Evolutionary conservation across 1,140 invertebrate species (phyloP).

Genomic region (Antheraea mylitta): DNA sequence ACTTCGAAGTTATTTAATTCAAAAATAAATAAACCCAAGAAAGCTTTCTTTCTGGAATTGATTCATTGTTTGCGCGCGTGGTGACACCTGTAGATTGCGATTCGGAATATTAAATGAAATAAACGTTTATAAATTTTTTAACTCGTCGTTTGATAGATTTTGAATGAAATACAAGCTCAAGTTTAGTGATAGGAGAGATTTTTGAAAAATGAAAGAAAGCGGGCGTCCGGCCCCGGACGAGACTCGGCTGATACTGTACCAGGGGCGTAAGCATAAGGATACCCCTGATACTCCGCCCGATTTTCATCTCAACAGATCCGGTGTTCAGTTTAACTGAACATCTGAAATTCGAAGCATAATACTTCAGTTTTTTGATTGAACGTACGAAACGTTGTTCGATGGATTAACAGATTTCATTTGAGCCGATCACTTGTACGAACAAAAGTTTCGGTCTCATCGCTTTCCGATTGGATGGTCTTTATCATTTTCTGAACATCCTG

Average conservation of each 20-base stretch:
- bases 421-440: not conserved
- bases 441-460: not conserved
- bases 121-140: not conserved
- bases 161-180: not conserved
- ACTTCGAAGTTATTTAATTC: not conserved
- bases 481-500: not conserved
- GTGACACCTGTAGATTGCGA: conserved; percentile 23
- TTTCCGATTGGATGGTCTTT: not conserved
- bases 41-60: not conserved
- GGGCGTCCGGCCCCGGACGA: conserved; percentile 9
- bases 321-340: conserved; percentile 2
- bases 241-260: conserved; percentile 11
- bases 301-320: conserved; percentile 11
- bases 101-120: not conserved
- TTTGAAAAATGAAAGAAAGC: conserved; percentile 8
- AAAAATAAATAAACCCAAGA: not conserved
- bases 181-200: conserved; percentile 15
- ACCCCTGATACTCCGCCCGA: conserved; percentile 8
- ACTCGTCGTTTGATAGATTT: not conserved
- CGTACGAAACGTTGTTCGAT: not conserved
- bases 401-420: conserved; percentile 3
- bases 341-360: conserved; percentile 6
- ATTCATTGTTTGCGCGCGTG: conserved; percentile 1
- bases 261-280: not conserved
- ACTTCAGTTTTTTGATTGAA: conserved; percentile 7